phyloP scores from a whole-genome alignment of 2,888 invertebrate species.

The Pristionchus mayeri region DNA sequence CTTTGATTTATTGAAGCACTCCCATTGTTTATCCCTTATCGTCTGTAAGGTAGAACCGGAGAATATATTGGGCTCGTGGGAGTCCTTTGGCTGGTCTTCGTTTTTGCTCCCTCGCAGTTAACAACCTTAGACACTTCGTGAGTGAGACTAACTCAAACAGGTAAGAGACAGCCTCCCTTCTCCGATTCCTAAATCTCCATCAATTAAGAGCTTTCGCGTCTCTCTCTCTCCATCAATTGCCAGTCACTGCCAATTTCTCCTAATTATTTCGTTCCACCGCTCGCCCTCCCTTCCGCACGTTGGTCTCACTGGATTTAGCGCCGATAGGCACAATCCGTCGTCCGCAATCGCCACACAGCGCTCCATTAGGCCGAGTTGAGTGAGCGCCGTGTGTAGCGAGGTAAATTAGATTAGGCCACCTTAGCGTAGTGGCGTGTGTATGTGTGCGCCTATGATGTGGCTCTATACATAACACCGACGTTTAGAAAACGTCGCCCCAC shows the following conservation, averaged over 20 bases:
- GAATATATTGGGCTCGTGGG: not conserved
- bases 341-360: not conserved
- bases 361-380: conserved; percentile 34
- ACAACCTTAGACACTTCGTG: conserved; percentile 32
- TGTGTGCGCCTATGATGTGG: not conserved
- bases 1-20: not conserved
- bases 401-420: conserved; percentile 45
- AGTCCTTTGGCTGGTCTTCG: too few relatives aligned
- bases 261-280: conserved; percentile 37
- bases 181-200: conserved; percentile 16
- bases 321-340: conserved; percentile 9
- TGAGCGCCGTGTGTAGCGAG: conserved; percentile 20
- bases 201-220: conserved; percentile 39
- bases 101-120: not conserved
- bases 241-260: not conserved
- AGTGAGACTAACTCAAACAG: conserved; percentile 14
- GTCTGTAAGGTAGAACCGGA: not conserved
- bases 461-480: not conserved
- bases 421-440: not conserved
- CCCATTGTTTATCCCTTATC: not conserved
- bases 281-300: not conserved
- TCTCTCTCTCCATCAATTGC: not conserved
- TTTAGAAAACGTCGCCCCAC: not conserved
- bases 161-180: not conserved
- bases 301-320: conserved; percentile 42